A percentile compares a stretch with the other conserved stretches of the same genome.
Evolutionary conservation across 2,797 vertebrate species (phyloP).

Genomic region (Halcyon badia): DNA sequence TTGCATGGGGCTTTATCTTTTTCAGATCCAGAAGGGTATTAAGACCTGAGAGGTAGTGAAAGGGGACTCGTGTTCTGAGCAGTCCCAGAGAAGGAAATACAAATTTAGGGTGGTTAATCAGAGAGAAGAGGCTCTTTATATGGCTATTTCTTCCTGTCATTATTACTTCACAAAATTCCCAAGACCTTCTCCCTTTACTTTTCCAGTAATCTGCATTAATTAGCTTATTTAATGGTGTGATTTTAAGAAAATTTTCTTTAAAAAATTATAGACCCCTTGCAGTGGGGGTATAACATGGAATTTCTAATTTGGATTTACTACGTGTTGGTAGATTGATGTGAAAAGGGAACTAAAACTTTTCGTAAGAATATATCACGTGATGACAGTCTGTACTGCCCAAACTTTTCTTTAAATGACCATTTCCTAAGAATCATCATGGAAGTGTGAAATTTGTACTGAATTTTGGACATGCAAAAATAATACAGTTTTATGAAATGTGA

Average conservation of each 20-base stretch:
- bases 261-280: not conserved
- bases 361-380: not conserved
- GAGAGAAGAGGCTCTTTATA: not conserved
- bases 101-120: not conserved
- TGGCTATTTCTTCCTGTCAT: not conserved
- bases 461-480: not conserved
- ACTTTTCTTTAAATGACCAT: fast-evolving
- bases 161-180: not conserved
- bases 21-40: fast-evolving
- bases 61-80: not conserved
- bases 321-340: not conserved
- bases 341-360: not conserved
- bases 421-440: not conserved
- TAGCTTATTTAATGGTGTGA: not conserved
- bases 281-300: fast-evolving
- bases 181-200: not conserved
- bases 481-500: not conserved
- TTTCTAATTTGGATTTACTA: not conserved
- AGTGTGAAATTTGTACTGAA: not conserved
- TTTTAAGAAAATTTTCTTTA: not conserved
- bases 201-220: not conserved
- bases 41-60: not conserved
- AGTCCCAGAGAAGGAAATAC: not conserved
- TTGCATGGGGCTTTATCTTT: fast-evolving
- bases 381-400: not conserved